Evolutionary conservation across 2,888 invertebrate species (phyloP).

Genomic region (Balanococcus diminutus): DNA sequence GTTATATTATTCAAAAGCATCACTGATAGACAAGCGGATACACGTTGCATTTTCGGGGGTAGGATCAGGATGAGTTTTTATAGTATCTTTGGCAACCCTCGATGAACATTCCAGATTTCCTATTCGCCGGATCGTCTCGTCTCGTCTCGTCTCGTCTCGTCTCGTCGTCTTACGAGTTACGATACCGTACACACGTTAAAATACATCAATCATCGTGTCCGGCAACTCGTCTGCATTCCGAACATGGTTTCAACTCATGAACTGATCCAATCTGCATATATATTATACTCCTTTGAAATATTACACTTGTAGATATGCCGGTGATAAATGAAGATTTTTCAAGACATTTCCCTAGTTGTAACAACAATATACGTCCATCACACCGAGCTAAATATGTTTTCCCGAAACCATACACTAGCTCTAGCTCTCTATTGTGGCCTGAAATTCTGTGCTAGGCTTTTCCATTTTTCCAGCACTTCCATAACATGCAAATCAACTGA

Average conservation of each 20-base stretch:
- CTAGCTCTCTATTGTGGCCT: neutral
- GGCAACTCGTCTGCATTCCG: slow-evolving; percentile 46
- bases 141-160: too few relatives aligned
- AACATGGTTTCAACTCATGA: slow-evolving; percentile 53
- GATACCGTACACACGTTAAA: neutral
- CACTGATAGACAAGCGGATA: slow-evolving; percentile 30
- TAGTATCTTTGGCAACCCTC: slow-evolving; percentile 49
- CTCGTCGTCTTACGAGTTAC: neutral
- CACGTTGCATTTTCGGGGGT: neutral
- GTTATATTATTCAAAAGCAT: slow-evolving; percentile 52
- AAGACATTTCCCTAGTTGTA: slow-evolving; percentile 12
- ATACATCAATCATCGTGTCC: slow-evolving; percentile 54
- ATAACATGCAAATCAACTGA: slow-evolving; percentile 4
- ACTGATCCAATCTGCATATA: slow-evolving; percentile 55
- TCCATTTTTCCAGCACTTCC: too few relatives aligned
- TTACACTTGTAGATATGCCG: slow-evolving; percentile 53
- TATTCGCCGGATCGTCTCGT: neutral
- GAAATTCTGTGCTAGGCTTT: neutral
- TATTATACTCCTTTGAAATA: slow-evolving; percentile 52
- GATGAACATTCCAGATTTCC: slow-evolving; percentile 27
- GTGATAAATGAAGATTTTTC: slow-evolving; percentile 54
- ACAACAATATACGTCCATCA: slow-evolving; percentile 41
- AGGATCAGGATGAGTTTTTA: too few relatives aligned
- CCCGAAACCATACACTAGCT: neutral
- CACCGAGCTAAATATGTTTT: slow-evolving; percentile 7